These are phyloP conservation scores for Tachina fera DNA, from an alignment of 2,888 invertebrate species.

Conservation along the genomic window DNA sequence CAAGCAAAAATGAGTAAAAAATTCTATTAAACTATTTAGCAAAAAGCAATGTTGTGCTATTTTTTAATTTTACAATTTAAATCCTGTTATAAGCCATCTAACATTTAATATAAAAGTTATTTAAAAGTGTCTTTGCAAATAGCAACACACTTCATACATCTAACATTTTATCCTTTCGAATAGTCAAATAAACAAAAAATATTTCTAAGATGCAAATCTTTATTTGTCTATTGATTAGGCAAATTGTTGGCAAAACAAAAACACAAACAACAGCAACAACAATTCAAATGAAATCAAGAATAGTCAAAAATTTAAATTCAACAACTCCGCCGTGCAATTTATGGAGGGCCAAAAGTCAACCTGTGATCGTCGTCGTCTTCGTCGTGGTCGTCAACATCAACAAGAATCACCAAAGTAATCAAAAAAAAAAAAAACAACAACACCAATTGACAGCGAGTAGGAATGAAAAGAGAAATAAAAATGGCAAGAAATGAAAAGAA, in stretches of 20 bases:
- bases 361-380: conserved; percentile 55
- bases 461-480: conserved; percentile 29
- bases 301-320: conserved; percentile 31
- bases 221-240: conserved; percentile 9
- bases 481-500: conserved; percentile 45
- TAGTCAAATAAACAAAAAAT: neutral
- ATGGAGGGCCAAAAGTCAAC: conserved; percentile 58
- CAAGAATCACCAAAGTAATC: conserved; percentile 51
- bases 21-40: too few species aligned
- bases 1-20: too few species aligned
- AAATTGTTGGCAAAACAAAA: neutral
- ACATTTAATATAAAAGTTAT: too few species aligned
- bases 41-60: too few species aligned
- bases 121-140: too few species aligned
- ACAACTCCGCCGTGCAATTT: conserved; percentile 33
- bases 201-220: conserved; percentile 23
- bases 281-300: conserved; percentile 25
- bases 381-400: conserved; percentile 50
- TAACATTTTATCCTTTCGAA: neutral
- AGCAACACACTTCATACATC: too few species aligned
- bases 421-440: conserved; percentile 39
- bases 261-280: neutral
- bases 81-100: neutral
- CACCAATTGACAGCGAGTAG: conserved; percentile 2
- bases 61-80: neutral